Conservation (phyloP, 64 coral and sea anemone genomes). For the Stylophora pistillata region DNA sequence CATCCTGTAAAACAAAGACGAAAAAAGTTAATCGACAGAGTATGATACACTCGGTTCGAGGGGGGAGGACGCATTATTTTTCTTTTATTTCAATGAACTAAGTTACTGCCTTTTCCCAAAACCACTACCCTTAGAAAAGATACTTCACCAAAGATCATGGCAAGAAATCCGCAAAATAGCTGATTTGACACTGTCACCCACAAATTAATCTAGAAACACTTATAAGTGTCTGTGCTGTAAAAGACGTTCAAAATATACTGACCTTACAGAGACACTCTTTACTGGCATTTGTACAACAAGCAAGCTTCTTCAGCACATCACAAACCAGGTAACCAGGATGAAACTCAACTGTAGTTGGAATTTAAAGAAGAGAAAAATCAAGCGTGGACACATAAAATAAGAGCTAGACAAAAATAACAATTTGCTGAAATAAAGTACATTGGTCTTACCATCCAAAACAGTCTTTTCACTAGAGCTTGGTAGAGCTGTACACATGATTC, state of each 20-base stretch:
- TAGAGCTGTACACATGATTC: slow-evolving; percentile 87
- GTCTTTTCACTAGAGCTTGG: slow-evolving; percentile 41
- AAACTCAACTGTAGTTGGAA: background rate
- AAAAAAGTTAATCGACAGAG: background rate
- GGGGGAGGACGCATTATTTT: no score
- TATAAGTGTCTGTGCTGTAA: no score
- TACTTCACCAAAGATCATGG: no score
- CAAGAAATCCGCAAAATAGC: no score
- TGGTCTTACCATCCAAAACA: slow-evolving; percentile 69
- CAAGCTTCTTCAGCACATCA: slow-evolving; percentile 86
- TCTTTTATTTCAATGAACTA: no score
- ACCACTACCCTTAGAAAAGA: no score
- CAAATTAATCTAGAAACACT: background rate
- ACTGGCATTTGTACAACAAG: slow-evolving; percentile 65
- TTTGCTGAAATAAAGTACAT: no score
- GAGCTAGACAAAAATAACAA: no score
- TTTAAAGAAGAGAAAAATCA: background rate
- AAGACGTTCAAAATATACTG: background rate
- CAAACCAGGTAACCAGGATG: slow-evolving; percentile 78
- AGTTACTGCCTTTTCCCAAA: no score
- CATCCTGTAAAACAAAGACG: slow-evolving; percentile 54
- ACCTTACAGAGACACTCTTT: slow-evolving; percentile 94
- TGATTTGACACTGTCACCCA: background rate
- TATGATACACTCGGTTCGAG: background rate
- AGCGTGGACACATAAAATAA: background rate